Evolutionary conservation across 2,797 vertebrate genomes (phyloP), one percentile per base, ranked within the genome.

Genomic region (Sebastes cheni): DNA sequence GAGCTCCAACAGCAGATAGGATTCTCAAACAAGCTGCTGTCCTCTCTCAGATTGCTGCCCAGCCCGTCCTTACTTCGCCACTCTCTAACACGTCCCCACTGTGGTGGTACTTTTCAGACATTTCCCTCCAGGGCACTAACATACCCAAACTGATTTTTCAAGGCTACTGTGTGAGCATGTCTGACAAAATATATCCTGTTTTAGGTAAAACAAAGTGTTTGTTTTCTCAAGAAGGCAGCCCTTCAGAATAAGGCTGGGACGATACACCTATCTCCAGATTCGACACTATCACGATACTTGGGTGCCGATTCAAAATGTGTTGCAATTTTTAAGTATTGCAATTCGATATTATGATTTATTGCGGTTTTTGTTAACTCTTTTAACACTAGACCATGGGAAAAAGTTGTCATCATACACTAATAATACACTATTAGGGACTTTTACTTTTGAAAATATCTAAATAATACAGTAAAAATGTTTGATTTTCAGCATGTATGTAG

Each of bases 1-100:
- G 78, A 93, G 85, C 89, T 89, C 83, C 84, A 86, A 67, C 85
- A 62, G 80, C 88, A 88, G 91, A 92, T 86, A 88, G 85, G 85
- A 89, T 84, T 91, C 83, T 86, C 67, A 69, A 74, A 88, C 88
- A 86, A 72, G 81, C 88, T 79, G 81, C 87, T 77, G 82, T 84
- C 82, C 55, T 79, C 77, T 3, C 68, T 79, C 85, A 84, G 85
- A 81, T 83, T 82, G 77, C 79, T 59, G 54, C 75, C 64, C 78
- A 75, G 77, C 10, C 36, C 16, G 69, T 75, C 77, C 56, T 54
- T 29, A 74, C 67, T 72, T 76, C 30, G 46, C 71, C 65, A 16
- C 67, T 67, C 39, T 73, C 64, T 14, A 54, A 82, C 73, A 61
- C 18, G 36, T 71, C 42, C 74, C 72, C 71, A 39, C 67, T 11